Conservation (phyloP, 2,888 invertebrate species). For the Thysanoteuthis rhombus region DNA sequence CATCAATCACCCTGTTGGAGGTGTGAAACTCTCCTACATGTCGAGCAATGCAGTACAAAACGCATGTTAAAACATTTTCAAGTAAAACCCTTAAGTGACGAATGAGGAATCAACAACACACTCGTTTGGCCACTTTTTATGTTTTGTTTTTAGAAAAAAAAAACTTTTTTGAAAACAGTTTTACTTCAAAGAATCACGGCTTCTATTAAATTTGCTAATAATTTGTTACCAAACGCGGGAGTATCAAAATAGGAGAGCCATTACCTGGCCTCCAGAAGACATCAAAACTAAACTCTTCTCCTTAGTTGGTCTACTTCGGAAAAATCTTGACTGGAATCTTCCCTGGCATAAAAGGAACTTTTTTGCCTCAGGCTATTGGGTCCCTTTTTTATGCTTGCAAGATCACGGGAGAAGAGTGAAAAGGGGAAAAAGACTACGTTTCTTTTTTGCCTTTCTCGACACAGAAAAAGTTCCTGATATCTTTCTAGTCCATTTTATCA, state of each 20-base stretch:
- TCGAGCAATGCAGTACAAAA: not conserved
- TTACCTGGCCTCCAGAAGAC: not conserved
- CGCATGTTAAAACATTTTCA: not conserved
- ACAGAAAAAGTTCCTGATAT: not conserved
- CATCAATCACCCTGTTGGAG: not conserved
- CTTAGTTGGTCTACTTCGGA: not conserved
- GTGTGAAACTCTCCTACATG: not conserved
- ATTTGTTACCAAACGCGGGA: not conserved
- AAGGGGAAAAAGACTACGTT: not conserved
- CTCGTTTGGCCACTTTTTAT: not conserved
- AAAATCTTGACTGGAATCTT: not conserved
- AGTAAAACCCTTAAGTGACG: not conserved
- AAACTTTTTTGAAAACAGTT: not conserved
- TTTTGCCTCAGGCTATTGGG: not conserved
- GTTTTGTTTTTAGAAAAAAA: not conserved
- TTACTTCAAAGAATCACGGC: not conserved
- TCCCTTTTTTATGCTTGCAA: not conserved
- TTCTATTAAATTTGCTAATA: not conserved
- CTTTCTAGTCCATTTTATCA: too few relatives aligned
- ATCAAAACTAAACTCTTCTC: not conserved
- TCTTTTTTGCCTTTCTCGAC: not conserved
- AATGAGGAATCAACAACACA: not conserved
- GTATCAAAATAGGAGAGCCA: not conserved
- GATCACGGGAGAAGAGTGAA: not conserved
- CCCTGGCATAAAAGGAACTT: not conserved